Conservation (phyloP, 1,140 invertebrate genomes). For the Drosophila bifasciata region DNA sequence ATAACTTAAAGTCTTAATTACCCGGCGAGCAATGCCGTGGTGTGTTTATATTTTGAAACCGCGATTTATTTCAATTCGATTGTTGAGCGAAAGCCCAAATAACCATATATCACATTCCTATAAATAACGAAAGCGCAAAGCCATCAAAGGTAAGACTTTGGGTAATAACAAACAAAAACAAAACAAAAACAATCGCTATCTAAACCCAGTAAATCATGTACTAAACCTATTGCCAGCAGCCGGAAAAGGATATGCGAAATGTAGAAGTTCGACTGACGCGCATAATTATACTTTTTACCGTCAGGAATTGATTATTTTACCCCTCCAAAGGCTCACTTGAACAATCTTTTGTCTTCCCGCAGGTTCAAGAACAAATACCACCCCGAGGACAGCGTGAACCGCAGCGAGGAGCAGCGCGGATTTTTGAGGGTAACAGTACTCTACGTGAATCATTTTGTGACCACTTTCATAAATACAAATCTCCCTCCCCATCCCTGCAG, state of each 20-base stretch:
- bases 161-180: conserved; percentile 51
- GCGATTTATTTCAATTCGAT: conserved; percentile 82
- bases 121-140: conserved; percentile 59
- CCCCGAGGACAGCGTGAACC: conserved; percentile 96
- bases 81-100: conserved; percentile 49
- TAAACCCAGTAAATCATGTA: conserved; percentile 45
- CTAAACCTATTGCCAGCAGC: conserved; percentile 27
- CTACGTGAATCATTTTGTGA: too few relatives aligned
- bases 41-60: conserved; percentile 77
- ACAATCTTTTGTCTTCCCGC: conserved; percentile 41
- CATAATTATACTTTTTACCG: not conserved
- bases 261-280: conserved; percentile 4
- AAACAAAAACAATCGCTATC: conserved; percentile 4
- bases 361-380: conserved; percentile 99
- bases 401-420: conserved; percentile 93
- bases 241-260: conserved; percentile 10
- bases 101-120: conserved; percentile 56
- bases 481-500: conserved; percentile 33
- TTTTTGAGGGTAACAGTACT: conserved; percentile 90
- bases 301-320: not conserved
- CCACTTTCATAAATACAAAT: not conserved
- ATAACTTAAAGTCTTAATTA: conserved; percentile 67
- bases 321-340: too few relatives aligned
- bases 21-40: conserved; percentile 84
- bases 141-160: conserved; percentile 73